Percentiles rank a stretch among this genome's conserved stretches.
Evolutionary conservation across 2,888 invertebrate species (phyloP).

Genomic region (Formica aserva): DNA sequence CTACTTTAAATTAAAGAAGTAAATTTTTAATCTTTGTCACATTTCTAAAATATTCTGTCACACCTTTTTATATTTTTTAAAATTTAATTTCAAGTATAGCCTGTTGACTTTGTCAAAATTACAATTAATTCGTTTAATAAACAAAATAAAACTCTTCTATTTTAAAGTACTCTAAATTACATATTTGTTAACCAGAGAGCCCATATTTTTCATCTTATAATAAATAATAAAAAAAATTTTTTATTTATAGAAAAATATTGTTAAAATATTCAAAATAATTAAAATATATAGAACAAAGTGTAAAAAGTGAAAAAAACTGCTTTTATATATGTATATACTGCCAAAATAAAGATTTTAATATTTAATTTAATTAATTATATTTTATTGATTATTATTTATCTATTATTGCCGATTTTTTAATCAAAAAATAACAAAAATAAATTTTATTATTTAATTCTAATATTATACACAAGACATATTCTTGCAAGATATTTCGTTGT

Average conservation of each 20-base stretch:
- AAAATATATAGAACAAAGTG: not conserved
- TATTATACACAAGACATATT: not conserved
- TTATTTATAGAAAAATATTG: not conserved
- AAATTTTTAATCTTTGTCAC: not conserved
- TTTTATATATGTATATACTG: not conserved
- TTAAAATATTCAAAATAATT: not conserved
- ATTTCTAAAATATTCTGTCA: not conserved
- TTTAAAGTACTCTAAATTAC: not conserved
- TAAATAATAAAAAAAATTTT: not conserved
- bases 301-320: not conserved
- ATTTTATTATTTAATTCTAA: constrained; percentile 2
- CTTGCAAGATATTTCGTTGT: constrained; percentile 7
- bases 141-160: not conserved
- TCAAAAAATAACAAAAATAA: not conserved
- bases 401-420: not conserved
- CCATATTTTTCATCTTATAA: not conserved
- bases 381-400: not conserved
- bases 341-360: not conserved
- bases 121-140: not conserved
- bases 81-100: not conserved
- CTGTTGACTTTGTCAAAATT: not conserved
- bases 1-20: not conserved
- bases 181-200: not conserved
- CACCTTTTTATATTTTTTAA: not conserved
- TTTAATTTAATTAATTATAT: not conserved